phyloP scores from a whole-genome alignment of 2,797 vertebrate genomes.

The Hydrolagus colliei region DNA sequence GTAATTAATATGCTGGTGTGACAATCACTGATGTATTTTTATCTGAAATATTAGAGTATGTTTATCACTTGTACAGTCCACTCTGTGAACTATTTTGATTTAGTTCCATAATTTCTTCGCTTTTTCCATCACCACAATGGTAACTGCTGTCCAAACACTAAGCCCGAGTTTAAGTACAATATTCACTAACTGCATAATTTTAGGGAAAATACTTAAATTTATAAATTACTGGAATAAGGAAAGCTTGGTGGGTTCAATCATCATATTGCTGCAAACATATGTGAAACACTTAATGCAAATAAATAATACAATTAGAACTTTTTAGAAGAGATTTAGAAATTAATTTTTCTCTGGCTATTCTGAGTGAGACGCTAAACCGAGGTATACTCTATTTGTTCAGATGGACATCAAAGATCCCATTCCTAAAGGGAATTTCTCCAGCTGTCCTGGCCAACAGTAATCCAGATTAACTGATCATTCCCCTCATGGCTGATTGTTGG shows the following conservation, averaged over 20 bases:
- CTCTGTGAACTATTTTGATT: background rate
- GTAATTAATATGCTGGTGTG: constrained; percentile 1
- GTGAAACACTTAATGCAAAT: background rate
- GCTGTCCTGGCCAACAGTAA: too few relatives aligned
- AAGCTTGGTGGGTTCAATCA: background rate
- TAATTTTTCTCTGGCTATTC: too few relatives aligned
- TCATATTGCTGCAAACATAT: constrained; percentile 8
- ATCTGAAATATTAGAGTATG: background rate
- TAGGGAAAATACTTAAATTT: background rate
- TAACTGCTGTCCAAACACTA: background rate
- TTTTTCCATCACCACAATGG: background rate
- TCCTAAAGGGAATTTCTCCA: too few relatives aligned
- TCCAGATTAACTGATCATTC: too few relatives aligned
- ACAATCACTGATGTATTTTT: background rate
- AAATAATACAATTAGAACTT: background rate
- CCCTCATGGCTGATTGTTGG: too few relatives aligned
- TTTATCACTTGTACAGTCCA: background rate
- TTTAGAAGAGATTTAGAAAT: background rate
- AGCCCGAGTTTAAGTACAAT: background rate
- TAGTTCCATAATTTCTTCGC: background rate
- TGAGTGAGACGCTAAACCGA: too few relatives aligned
- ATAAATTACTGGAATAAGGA: background rate
- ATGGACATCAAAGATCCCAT: too few relatives aligned
- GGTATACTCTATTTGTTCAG: too few relatives aligned
- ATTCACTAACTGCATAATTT: background rate